A percentile compares a stretch with the other conserved stretches of the same genome.
Conservation (phyloP, 1,140 invertebrate species). For the Cotesia chilonis region DNA sequence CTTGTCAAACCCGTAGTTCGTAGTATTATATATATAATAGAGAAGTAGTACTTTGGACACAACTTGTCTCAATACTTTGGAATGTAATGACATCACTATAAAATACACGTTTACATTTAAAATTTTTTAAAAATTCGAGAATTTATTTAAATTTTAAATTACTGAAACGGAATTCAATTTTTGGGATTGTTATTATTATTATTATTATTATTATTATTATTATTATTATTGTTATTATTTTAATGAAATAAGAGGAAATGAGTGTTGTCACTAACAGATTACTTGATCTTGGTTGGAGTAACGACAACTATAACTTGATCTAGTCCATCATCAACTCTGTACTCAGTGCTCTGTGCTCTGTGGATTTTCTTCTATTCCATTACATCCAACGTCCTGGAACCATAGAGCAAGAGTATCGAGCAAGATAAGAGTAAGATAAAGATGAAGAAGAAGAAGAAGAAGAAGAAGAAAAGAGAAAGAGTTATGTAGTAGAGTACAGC, state of each 20-base stretch:
- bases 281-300: background rate
- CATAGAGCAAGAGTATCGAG: slow-evolving; percentile 18
- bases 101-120: background rate
- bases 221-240: background rate
- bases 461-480: slow-evolving; percentile 7
- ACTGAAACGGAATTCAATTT: no score
- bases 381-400: slow-evolving; percentile 17
- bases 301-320: background rate
- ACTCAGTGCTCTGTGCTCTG: no score
- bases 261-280: slow-evolving; percentile 11
- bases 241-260: slow-evolving; percentile 16
- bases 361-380: background rate
- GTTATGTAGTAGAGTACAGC: background rate
- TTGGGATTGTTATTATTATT: no score
- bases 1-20: slow-evolving; percentile 19
- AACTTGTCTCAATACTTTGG: slow-evolving; percentile 12
- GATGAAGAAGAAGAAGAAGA: background rate
- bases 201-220: background rate
- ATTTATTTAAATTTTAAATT: no score
- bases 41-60: no score
- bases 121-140: no score
- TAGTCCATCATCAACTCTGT: slow-evolving; percentile 18
- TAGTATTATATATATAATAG: no score
- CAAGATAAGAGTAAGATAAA: slow-evolving; percentile 6
- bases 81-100: slow-evolving; percentile 22